These are phyloP conservation scores for Slavum lentiscoides DNA, from an alignment of 2,888 invertebrate species.

Conservation along the genomic window DNA sequence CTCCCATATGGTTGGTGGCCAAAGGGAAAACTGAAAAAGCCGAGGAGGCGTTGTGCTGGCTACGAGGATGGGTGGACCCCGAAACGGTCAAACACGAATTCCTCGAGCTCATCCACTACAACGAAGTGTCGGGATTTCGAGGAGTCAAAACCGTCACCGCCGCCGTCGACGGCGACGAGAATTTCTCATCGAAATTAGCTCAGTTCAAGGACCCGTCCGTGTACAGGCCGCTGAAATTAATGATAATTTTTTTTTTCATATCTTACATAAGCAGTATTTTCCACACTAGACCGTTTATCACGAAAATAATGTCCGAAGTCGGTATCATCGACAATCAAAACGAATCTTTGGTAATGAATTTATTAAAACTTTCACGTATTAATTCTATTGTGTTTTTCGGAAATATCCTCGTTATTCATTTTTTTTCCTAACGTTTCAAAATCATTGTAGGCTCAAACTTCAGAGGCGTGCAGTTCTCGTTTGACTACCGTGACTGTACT, in stretches of 20 bases:
- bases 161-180: conserved; percentile 57
- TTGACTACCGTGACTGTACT: too few relatives aligned
- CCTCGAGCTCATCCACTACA: conserved; percentile 63
- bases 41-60: conserved; percentile 62
- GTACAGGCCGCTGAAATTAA: conserved; percentile 62
- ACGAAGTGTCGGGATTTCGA: conserved; percentile 60
- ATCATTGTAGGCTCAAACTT: too few relatives aligned
- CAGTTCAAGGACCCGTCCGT: conserved; percentile 63
- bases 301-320: conserved; percentile 1
- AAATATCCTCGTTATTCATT: too few relatives aligned
- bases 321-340: conserved; percentile 1
- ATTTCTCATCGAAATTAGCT: conserved; percentile 51
- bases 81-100: conserved; percentile 63
- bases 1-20: conserved; percentile 66
- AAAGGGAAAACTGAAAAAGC: conserved; percentile 65
- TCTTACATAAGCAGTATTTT: conserved; percentile 63
- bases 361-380: too few relatives aligned
- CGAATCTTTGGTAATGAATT: conserved; percentile 12
- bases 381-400: too few relatives aligned
- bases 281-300: conserved; percentile 61
- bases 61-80: conserved; percentile 65
- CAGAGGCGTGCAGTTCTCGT: too few relatives aligned
- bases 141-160: conserved; percentile 55
- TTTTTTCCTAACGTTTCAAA: too few relatives aligned
- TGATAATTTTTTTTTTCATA: conserved; percentile 64